phyloP scores from a whole-genome alignment of 2,797 vertebrate species.

The Dendrocincla fuliginosa region DNA sequence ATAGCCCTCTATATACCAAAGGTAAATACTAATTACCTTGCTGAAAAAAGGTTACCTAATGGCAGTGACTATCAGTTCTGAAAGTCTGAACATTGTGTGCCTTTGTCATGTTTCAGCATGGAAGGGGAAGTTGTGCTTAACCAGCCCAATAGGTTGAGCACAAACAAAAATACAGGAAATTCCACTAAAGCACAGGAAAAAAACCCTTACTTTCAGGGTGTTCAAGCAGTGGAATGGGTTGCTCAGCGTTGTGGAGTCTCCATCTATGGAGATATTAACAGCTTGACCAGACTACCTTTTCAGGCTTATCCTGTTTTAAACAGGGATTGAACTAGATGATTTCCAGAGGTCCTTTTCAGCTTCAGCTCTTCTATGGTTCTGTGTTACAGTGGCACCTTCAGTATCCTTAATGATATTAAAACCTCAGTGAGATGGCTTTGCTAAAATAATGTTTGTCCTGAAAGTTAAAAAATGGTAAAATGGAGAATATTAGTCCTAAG shows the following conservation, averaged over 20 bases:
- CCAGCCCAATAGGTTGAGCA: background rate
- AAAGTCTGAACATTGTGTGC: background rate
- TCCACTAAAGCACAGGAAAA: background rate
- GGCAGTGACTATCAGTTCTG: background rate
- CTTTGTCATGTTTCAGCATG: background rate
- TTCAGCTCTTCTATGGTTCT: background rate
- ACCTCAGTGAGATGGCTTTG: background rate
- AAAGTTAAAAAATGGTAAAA: background rate
- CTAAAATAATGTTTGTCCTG: background rate
- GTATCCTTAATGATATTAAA: background rate
- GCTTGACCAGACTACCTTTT: background rate
- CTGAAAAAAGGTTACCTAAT: background rate
- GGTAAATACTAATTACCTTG: background rate
- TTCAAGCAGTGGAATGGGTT: background rate
- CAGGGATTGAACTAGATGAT: accelerated
- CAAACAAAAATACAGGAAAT: background rate
- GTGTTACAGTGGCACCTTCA: background rate
- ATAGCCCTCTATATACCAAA: background rate
- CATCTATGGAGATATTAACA: background rate
- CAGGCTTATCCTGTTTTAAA: background rate
- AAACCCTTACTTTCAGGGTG: background rate
- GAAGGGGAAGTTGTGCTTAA: background rate
- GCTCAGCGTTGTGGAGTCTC: background rate
- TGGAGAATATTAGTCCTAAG: background rate
- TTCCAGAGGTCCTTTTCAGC: background rate